Base-by-base conservation (phyloP, 2,797 vertebrate species). In the Takifugu rubripes region DNA sequence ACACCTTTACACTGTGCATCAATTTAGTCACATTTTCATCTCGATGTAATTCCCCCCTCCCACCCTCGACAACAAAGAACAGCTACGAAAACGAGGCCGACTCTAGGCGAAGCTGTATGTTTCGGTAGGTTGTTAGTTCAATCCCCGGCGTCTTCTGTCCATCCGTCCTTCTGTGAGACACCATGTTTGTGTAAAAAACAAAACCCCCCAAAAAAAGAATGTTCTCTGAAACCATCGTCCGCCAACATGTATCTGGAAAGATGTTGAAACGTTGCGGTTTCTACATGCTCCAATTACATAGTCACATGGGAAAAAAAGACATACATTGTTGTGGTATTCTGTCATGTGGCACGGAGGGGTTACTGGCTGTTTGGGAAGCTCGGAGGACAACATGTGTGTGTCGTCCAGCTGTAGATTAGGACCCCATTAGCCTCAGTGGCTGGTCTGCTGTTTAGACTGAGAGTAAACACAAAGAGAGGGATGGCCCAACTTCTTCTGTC, bases 351-450 rank as follows among this genome's bases (percentile, higher is more conserved):
- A 76, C 11, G 1, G 57, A 66, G 66, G 49, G 61, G 66, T 76
- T 70, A 64, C 51, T 59, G 61, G 61, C 65, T 79, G 67, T 70
- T 72, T 66, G 81, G 64, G 74, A 68, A 61, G 43, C 52, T 59
- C 59, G 52, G 70, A 79, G 59, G 65, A 79, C 55, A 49, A 80
- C 67, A 63, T 80, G 77, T 83, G 80, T 85, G 84, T 88, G 85
- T 90, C 86, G 75, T 84, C 77, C 85, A 86, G 76, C 84, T 75
- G 72, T 75, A 89, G 89, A 91, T 91, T 90, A 90, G 79, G 69
- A 69, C 76, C 83, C 85, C 88, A 92, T 91, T 91, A 92, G 89
- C 77, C 87, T 81, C 82, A 72, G 81, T 84, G 87, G 86, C 84
- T 79, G 79, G 69, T 77, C 81, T 64, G 84, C 73, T 91, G 87